Evolutionary conservation across 23 tunicate genomes (phyloP).

Genomic region (Halocynthia roretzi): DNA sequence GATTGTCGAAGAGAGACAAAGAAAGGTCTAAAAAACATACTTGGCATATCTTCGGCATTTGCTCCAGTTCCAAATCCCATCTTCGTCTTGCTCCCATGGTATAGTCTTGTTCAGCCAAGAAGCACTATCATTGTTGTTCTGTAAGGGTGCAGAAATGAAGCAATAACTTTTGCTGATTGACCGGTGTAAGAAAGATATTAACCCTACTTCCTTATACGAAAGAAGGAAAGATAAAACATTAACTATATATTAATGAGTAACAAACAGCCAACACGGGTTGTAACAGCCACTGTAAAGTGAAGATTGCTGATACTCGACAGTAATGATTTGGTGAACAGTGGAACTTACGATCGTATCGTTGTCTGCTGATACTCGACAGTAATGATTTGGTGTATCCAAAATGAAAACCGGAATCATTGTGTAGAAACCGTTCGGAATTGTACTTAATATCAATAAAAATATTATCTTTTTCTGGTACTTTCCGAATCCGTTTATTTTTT

Average conservation of each 20-base stretch:
- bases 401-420: slow-evolving; percentile 3
- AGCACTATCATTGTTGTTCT: not conserved
- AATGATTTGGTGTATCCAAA: not conserved
- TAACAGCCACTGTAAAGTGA: no score
- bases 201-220: no score
- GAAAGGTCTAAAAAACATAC: no score
- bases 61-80: not conserved
- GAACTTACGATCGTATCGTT: not conserved
- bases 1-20: no score
- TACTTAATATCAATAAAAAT: not conserved
- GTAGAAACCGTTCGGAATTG: not conserved
- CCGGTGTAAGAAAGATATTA: no score
- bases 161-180: no score
- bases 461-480: slow-evolving; percentile 3
- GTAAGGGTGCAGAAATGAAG: no score
- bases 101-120: not conserved
- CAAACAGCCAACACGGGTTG: no score
- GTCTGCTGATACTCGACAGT: not conserved
- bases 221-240: no score
- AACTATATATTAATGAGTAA: no score
- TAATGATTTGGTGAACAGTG: not conserved
- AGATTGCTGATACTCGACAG: not conserved
- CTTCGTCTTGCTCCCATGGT: not conserved
- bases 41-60: not conserved
- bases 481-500: not conserved